Evolutionary conservation across 2,113 vertebrate genomes (phyloP), one percentile per base, ranked within the genome.

Genomic region (Sarotherodon lohbergeri): DNA sequence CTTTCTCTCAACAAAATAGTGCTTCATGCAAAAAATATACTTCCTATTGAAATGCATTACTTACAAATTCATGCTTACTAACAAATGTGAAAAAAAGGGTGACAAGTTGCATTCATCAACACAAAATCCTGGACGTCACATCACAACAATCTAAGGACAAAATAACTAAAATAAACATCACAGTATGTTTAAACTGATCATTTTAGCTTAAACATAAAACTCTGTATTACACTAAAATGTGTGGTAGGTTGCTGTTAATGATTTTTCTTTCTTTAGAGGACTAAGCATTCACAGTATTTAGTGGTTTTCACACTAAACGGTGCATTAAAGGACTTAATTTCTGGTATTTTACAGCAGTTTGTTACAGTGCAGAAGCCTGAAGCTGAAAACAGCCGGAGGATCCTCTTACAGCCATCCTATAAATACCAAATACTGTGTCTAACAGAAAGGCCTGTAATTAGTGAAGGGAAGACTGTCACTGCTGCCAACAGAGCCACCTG

Each of bases 401-500:
- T 59, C 29, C 12, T 82, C 43, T n/a, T 81, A 50, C 29, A 86
- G 68, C 27, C 17, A 41, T 32, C 3, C 17, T 27, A n/a, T 86
- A 43, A 85, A 79, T 79, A 82, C 52, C 73, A 82, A 80, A 79
- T 48, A 34, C 29, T 19, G 55, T 68, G 32, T 83, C 61, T 71
- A 19, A 88, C 48, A 84, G 66, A 88, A 88, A 87, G 71, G 7
- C 6, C 88, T 87, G 19, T 27, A 85, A 89, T 89, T 80, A 83
- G 83, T 82, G 56, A 90, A 84, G 84, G 86, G 57, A 85, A 87
- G 79, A 76, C 80, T 13, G 9, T 89, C 82, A 71, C 59, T 11
- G 4, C 57, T 92, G 85, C 89, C 88, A 91, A 34, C 83, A 81
- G 12, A 10, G 80, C 82, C 86, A 63, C 81, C 80, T 88, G 79